Conservation (phyloP, 1,140 invertebrate genomes). For the Spodoptera litura region DNA sequence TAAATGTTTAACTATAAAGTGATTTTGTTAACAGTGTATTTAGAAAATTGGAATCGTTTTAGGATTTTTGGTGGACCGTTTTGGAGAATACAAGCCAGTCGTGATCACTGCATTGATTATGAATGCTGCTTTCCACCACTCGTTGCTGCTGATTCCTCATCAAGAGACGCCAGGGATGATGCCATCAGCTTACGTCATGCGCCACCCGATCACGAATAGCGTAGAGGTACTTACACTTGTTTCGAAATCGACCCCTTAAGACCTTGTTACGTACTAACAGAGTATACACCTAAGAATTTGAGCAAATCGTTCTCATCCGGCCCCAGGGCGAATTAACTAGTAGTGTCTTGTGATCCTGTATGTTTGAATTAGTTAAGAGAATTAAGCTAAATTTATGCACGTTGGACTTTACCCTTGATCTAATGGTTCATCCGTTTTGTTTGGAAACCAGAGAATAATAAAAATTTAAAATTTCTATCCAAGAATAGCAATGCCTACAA, state of each 20-base stretch:
- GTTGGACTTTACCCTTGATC: conserved; percentile 55
- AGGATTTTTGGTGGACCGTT: conserved; percentile 93
- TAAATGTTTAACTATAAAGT: conserved; percentile 13
- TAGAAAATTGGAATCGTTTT: conserved; percentile 62
- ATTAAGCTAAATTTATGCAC: conserved; percentile 75
- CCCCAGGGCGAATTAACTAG: conserved; percentile 80
- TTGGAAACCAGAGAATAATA: background rate
- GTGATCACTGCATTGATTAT: conserved; percentile 90
- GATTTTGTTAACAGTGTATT: background rate
- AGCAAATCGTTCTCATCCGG: conserved; percentile 86
- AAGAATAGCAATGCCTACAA: background rate
- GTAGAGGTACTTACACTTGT: conserved; percentile 87
- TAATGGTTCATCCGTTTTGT: conserved; percentile 40
- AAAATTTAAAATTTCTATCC: background rate
- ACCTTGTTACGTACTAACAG: conserved; percentile 65
- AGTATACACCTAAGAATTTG: conserved; percentile 81
- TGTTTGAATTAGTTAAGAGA: conserved; percentile 76
- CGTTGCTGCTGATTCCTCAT: conserved; percentile 90
- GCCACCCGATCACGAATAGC: conserved; percentile 88
- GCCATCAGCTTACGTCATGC: conserved; percentile 90
- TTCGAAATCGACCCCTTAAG: conserved; percentile 60
- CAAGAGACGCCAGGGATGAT: conserved; percentile 90
- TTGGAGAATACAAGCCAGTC: conserved; percentile 93
- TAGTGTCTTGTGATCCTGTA: conserved; percentile 79
- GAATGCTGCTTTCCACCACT: conserved; percentile 91